Percentiles rank a stretch among this genome's conserved stretches.
phyloP scores from a whole-genome alignment of 1,140 invertebrate genomes.

The Leucophenga varia region DNA sequence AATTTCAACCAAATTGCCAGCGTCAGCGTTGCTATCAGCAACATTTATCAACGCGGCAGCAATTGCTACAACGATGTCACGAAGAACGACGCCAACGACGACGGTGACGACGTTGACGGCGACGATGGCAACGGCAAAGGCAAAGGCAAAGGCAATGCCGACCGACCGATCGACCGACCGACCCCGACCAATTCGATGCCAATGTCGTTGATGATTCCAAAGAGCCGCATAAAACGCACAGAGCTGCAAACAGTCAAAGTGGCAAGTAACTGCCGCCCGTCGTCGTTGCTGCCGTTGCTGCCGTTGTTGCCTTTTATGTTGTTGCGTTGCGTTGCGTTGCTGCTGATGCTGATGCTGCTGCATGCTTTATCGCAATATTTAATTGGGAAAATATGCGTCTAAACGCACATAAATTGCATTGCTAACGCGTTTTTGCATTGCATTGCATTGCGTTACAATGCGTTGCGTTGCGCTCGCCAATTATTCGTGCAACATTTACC shows the following conservation, averaged over 20 bases:
- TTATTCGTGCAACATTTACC: too few species aligned
- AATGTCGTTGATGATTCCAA: too few species aligned
- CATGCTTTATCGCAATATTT: slow-evolving; percentile 56
- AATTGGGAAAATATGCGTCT: slow-evolving; percentile 56
- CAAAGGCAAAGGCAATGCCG: too few species aligned
- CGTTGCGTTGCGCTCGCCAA: too few species aligned
- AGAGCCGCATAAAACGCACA: not conserved
- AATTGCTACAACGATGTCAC: too few species aligned
- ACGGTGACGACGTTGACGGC: too few species aligned
- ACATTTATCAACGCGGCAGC: slow-evolving; percentile 40
- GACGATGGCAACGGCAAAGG: too few species aligned
- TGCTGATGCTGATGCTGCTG: not conserved
- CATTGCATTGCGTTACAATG: slow-evolving; percentile 3
- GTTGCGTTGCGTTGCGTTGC: not conserved
- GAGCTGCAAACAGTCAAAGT: not conserved
- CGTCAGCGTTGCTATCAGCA: slow-evolving; percentile 50
- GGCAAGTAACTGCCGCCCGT: not conserved
- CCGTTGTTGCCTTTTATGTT: not conserved
- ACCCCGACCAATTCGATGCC: too few species aligned
- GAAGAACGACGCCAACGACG: too few species aligned
- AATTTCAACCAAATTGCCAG: slow-evolving; percentile 53
- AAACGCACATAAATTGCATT: slow-evolving; percentile 50
- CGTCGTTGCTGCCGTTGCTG: not conserved
- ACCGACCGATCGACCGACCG: too few species aligned
- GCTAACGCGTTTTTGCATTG: slow-evolving; percentile 15